phyloP scores from a whole-genome alignment of 1,140 invertebrate genomes.

The Branchinecta lynchi region DNA sequence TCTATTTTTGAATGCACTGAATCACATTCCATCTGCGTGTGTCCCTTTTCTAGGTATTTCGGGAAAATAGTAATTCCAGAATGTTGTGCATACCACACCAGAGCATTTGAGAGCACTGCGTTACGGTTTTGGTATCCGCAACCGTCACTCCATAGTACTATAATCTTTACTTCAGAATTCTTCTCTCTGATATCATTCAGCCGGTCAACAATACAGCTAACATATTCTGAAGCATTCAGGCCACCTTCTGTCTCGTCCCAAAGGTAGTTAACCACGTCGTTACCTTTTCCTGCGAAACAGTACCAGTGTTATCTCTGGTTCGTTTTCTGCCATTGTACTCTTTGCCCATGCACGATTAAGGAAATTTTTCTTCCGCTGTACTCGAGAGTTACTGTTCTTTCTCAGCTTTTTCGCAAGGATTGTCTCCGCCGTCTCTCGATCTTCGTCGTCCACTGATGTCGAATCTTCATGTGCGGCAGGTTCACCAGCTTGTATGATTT shows the following conservation, averaged over 20 bases:
- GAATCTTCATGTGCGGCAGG: no score
- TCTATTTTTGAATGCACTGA: constrained; percentile 30
- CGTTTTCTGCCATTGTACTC: no score
- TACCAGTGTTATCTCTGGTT: no score
- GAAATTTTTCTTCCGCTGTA: no score
- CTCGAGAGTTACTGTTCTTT: no score
- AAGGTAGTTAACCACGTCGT: constrained; percentile 29
- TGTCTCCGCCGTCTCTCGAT: no score
- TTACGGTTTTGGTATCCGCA: constrained; percentile 29
- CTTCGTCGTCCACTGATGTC: no score
- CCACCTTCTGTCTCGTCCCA: constrained; percentile 32
- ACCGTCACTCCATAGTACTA: constrained; percentile 26
- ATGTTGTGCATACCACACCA: constrained; percentile 25
- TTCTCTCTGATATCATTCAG: constrained; percentile 1
- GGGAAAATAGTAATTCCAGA: constrained; percentile 28
- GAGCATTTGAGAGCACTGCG: constrained; percentile 27
- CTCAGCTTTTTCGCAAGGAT: no score
- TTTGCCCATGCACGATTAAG: no score
- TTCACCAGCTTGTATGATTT: no score
- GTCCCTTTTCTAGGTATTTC: constrained; percentile 32
- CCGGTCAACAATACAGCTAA: constrained; percentile 28
- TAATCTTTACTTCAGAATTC: background rate
- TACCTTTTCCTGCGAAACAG: background rate
- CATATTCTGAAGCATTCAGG: constrained; percentile 31
- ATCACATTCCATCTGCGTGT: constrained; percentile 34